Evolutionary conservation across 2,888 invertebrate species (phyloP), one percentile per base, ranked within the genome.

Genomic region (Plagiodera versicolora): DNA sequence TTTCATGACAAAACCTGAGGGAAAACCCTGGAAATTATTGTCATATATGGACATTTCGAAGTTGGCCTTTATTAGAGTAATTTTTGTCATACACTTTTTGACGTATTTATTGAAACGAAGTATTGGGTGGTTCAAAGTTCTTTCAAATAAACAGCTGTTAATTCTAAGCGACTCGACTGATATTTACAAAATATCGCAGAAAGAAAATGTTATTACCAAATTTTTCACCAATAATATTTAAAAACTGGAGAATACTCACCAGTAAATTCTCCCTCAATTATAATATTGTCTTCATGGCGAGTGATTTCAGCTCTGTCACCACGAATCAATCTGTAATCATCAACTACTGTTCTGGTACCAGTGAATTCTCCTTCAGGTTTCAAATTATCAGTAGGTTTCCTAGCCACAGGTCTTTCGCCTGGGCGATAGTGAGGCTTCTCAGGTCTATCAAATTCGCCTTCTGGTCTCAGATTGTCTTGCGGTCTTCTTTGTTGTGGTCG

Each of bases 261-360:
- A 76, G 81, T 85, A 68, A 89, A 89, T 77, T 86, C 84, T 70
- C 88, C 87, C 81, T 86, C 85, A 54, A 85, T 81, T 35, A 83
- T 84, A 14, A 89, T 83, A 73, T 90, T 89, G 74, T 90, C 88
- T 65, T 84, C 84, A 47, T 83, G 86, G 63, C 84, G 84, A 63
- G 85, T 82, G 18, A 89, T 85, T 76, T 88, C 86, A 32, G 86
- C 86, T 67, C 88, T 82, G 74, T 88, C 88, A 0, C 87, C 87
- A 28, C 79, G 82, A 1, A 85, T 83, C n/a, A 85, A 82, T 63
- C 79, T 82, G 67, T 85, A 87, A 72, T 88, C 87, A 60, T 86
- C 84, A 18, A 81, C 81, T 47, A 81, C 80, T 17, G 81, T 82
- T 65, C 83, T 80, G 35, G 80, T 81, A 35, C 83, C 83, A 14